Conservation (phyloP, 2,888 invertebrate genomes). For the Lasioglossum zephyrum region DNA sequence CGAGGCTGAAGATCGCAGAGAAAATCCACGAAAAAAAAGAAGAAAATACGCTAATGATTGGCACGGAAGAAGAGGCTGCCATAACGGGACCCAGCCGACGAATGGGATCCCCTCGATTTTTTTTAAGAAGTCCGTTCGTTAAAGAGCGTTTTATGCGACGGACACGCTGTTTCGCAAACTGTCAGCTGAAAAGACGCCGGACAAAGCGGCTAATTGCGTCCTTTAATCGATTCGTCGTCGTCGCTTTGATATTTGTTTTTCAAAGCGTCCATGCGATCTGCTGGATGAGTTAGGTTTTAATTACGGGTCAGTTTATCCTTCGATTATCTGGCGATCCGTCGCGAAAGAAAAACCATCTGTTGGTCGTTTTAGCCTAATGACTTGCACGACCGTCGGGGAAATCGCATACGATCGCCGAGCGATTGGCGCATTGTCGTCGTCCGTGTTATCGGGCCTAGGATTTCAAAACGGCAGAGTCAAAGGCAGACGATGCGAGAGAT, state of each 20-base stretch:
- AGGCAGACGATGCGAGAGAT: background rate
- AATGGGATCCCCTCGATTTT: conserved; percentile 35
- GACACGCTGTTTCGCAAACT: conserved; percentile 55
- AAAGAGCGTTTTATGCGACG: conserved; percentile 51
- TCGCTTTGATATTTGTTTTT: conserved; percentile 67
- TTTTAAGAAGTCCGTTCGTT: conserved; percentile 54
- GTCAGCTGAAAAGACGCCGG: conserved; percentile 49
- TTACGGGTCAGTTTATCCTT: conserved; percentile 66
- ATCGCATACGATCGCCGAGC: conserved; percentile 30
- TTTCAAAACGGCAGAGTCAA: conserved; percentile 27
- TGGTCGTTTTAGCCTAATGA: conserved; percentile 64
- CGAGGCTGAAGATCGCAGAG: conserved; percentile 21
- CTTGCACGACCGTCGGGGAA: conserved; percentile 62
- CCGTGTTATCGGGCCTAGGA: conserved; percentile 15
- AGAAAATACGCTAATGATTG: conserved; percentile 52
- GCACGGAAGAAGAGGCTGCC: conserved; percentile 30
- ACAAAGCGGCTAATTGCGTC: conserved; percentile 62
- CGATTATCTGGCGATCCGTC: conserved; percentile 58
- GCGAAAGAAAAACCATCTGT: conserved; percentile 23
- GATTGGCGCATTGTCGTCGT: conserved; percentile 16
- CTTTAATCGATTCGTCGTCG: conserved; percentile 60
- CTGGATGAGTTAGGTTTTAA: conserved; percentile 71
- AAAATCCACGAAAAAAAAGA: conserved; percentile 24
- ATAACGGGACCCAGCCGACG: conserved; percentile 41
- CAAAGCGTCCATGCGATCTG: conserved; percentile 53